Conservation (phyloP, 2,113 vertebrate species). For the Rhinopithecus roxellana region DNA sequence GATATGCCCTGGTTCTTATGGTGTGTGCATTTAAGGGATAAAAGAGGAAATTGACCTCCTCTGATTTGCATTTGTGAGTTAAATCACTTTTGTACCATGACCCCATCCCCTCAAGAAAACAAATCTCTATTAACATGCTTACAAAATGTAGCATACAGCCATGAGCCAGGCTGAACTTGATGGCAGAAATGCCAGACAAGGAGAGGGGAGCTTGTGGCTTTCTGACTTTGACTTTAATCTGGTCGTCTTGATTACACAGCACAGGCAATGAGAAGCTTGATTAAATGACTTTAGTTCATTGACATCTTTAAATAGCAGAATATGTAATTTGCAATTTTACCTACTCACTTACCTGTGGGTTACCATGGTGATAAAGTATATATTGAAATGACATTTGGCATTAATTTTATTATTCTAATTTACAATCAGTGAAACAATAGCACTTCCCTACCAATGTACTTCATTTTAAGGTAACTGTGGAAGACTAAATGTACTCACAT, state of each 20-base stretch:
- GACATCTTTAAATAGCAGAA: constrained; percentile 79
- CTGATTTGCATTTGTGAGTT: constrained; percentile 7
- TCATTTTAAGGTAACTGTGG: constrained; percentile 69
- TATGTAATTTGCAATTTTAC: constrained; percentile 78
- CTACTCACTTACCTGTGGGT: constrained; percentile 76
- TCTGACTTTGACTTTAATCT: constrained; percentile 71
- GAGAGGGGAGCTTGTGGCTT: constrained; percentile 36
- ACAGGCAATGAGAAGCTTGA: constrained; percentile 76
- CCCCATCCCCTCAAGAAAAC: constrained; percentile 41
- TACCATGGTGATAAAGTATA: constrained; percentile 79
- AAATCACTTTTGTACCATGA: constrained; percentile 9
- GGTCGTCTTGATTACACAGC: constrained; percentile 72
- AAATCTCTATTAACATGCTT: constrained; percentile 25
- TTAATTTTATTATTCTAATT: constrained; percentile 80
- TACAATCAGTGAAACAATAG: constrained; percentile 77
- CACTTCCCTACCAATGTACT: constrained; percentile 34
- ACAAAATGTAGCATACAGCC: constrained; percentile 49
- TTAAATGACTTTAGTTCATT: constrained; percentile 79
- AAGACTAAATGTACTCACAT: constrained; percentile 66
- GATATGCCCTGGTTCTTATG: not conserved
- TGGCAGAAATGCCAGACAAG: constrained; percentile 2
- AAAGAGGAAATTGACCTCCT: not conserved
- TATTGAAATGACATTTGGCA: constrained; percentile 76
- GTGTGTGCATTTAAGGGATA: not conserved
- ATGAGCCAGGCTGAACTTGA: constrained; percentile 6